These are phyloP conservation scores for Apostichopus japonicus DNA, from an alignment of 35 echinoderm and acorn worm species.

Conservation along the genomic window DNA sequence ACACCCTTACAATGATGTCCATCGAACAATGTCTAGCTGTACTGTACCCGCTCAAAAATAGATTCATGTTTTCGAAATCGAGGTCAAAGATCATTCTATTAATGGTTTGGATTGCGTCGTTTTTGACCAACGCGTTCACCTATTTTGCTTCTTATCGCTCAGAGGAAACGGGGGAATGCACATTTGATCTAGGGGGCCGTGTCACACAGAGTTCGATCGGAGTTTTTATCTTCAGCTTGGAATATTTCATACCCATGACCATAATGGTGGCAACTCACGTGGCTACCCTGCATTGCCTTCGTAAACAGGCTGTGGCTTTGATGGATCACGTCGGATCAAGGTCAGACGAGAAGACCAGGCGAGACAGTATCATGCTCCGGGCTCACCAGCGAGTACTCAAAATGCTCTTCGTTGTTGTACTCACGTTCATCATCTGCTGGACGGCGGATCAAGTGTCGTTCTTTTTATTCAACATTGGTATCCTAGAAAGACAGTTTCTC, in stretches of 20 bases:
- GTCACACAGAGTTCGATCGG: constrained; percentile 51
- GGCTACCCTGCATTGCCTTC: constrained; percentile 1
- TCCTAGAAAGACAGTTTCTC: constrained; percentile 6
- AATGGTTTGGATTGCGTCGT: constrained; percentile 52
- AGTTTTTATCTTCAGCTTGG: constrained; percentile 57
- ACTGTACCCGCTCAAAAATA: constrained; percentile 56
- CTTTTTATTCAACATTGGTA: constrained; percentile 62
- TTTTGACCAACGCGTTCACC: constrained; percentile 58
- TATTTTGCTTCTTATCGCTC: constrained; percentile 43
- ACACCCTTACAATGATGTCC: constrained; percentile 67
- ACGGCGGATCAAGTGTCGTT: constrained; percentile 65
- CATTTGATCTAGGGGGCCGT: background rate
- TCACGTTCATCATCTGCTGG: constrained; percentile 82
- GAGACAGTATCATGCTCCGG: constrained; percentile 48
- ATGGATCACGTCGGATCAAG: background rate
- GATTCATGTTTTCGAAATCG: constrained; percentile 53
- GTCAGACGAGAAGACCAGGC: constrained; percentile 23
- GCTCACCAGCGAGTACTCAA: constrained; percentile 56
- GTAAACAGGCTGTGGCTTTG: constrained; percentile 19
- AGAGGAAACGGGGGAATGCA: constrained; percentile 33
- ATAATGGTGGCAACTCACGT: constrained; percentile 69
- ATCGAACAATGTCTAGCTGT: constrained; percentile 78
- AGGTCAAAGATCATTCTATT: constrained; percentile 38
- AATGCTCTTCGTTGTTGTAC: constrained; percentile 72
- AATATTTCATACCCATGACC: constrained; percentile 63